phyloP scores from a whole-genome alignment of 1,140 invertebrate species.

The Bombus terrestris region DNA sequence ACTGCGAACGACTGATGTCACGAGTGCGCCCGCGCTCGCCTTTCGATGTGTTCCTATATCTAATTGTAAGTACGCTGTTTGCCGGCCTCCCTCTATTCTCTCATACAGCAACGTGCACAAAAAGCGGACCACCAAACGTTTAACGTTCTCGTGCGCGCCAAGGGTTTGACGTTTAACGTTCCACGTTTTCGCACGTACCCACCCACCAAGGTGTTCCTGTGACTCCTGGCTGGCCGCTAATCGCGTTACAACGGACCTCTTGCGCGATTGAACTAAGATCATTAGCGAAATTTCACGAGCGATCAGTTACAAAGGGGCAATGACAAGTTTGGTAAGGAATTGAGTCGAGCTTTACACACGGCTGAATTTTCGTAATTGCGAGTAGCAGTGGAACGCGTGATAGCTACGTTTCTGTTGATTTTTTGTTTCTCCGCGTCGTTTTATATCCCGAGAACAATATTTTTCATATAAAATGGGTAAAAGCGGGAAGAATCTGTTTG shows the following conservation, averaged over 20 bases:
- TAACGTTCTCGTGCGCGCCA: background rate
- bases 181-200: background rate
- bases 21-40: constrained; percentile 51
- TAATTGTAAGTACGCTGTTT: background rate
- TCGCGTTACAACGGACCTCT: background rate
- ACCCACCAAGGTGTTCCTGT: background rate
- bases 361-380: background rate
- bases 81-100: background rate
- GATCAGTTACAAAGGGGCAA: background rate
- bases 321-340: background rate
- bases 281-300: background rate
- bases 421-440: too few species aligned
- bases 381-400: too few species aligned
- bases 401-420: too few species aligned
- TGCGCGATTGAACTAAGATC: background rate
- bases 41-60: constrained; percentile 22
- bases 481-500: background rate
- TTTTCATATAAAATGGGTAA: background rate
- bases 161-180: background rate
- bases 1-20: constrained; percentile 50
- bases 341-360: background rate
- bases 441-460: too few species aligned
- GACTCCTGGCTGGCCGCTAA: background rate
- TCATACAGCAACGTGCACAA: background rate
- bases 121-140: constrained; percentile 11